phyloP scores from a whole-genome alignment of 2,888 invertebrate genomes.

The Amiota mariae region DNA sequence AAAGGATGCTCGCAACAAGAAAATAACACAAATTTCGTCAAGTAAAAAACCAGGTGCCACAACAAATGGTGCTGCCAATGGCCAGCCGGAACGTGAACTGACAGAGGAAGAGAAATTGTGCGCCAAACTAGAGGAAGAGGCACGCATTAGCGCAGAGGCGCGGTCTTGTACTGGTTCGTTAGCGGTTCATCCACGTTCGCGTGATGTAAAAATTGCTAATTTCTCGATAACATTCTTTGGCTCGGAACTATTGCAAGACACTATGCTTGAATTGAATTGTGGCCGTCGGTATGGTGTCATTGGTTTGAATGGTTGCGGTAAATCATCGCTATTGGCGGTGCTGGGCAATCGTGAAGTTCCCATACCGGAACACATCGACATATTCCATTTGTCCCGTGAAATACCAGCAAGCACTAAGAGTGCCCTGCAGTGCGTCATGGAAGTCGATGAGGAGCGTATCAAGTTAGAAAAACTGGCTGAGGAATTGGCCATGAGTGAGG shows the following conservation, averaged over 20 bases:
- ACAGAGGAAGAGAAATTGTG: conserved; percentile 83
- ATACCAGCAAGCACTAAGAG: conserved; percentile 98
- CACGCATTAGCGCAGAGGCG: conserved; percentile 93
- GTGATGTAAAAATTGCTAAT: conserved; percentile 96
- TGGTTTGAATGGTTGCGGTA: conserved; percentile 98
- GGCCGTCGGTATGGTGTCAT: conserved; percentile 97
- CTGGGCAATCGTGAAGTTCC: conserved; percentile 95
- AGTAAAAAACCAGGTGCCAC: conserved; percentile 63
- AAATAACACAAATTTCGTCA: conserved; percentile 75
- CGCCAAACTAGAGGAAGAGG: conserved; percentile 89
- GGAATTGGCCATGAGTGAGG: conserved; percentile 86
- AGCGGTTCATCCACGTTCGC: conserved; percentile 94
- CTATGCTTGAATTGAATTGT: conserved; percentile 96
- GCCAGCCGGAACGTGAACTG: conserved; percentile 73
- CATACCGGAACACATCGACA: conserved; percentile 97
- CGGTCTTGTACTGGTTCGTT: conserved; percentile 95
- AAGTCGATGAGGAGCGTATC: conserved; percentile 95
- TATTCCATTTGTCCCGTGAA: conserved; percentile 96
- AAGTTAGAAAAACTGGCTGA: conserved; percentile 94
- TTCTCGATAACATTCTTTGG: conserved; percentile 99
- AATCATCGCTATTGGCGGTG: conserved; percentile 93
- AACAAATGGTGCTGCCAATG: conserved; percentile 78
- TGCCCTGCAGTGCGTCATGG: conserved; percentile 97
- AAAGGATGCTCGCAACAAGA: conserved; percentile 86
- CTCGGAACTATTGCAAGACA: conserved; percentile 95